Conservation (phyloP, 2,113 vertebrate genomes). For the Thunnus thynnus region DNA sequence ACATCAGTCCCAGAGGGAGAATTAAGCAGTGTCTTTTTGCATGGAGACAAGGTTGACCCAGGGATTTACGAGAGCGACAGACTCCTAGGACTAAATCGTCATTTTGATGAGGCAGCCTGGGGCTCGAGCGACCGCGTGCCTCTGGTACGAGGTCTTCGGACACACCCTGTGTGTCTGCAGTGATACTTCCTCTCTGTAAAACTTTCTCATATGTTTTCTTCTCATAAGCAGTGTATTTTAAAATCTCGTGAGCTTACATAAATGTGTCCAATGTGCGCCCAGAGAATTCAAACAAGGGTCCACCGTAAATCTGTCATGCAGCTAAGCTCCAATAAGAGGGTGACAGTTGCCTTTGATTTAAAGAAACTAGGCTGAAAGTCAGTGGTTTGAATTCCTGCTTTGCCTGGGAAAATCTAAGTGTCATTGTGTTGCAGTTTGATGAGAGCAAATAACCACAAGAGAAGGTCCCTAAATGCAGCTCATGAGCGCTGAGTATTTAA, state of each 20-base stretch:
- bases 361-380: constrained; percentile 23
- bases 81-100: constrained; percentile 51
- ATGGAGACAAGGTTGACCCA: constrained; percentile 40
- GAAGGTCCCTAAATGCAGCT: background rate
- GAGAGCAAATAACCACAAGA: constrained; percentile 15
- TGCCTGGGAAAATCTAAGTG: constrained; percentile 11
- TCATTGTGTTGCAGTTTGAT: constrained; percentile 26
- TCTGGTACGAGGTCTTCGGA: constrained; percentile 26
- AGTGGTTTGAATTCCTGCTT: constrained; percentile 43
- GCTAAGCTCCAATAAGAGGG: background rate
- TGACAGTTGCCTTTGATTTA: background rate
- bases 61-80: constrained; percentile 60
- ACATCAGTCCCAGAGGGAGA: constrained; percentile 50
- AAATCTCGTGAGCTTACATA: constrained; percentile 15
- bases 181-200: constrained; percentile 12
- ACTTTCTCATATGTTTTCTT: constrained; percentile 25
- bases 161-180: constrained; percentile 43
- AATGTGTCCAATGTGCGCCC: constrained; percentile 44
- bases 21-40: constrained; percentile 35
- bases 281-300: constrained; percentile 52
- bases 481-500: constrained; percentile 7
- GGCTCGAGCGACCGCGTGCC: background rate
- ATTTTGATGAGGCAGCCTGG: constrained; percentile 53
- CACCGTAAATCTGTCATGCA: constrained; percentile 49
- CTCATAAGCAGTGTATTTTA: constrained; percentile 31